Evolutionary conservation across 2,888 invertebrate genomes (phyloP), one percentile per base, ranked within the genome.

Genomic region (Nomada goodeniana): DNA sequence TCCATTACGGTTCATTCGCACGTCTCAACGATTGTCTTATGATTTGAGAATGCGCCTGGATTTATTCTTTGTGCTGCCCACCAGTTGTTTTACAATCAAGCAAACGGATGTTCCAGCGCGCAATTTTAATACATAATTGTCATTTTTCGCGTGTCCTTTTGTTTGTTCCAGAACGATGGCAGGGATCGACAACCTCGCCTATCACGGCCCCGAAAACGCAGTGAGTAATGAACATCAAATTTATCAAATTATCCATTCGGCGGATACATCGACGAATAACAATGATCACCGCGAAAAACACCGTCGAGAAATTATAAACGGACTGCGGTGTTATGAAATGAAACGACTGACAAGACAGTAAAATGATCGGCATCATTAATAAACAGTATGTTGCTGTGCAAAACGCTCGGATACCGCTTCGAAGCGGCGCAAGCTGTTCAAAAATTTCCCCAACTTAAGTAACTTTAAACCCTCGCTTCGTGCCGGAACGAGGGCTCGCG

Each of bases 1-100:
- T 78, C 88, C 80, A 91, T 91, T 90, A 91, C 42, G 76, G 75
- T 86, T 90, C 85, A 87, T 90, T 89, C 86, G 82, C 88, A 88
- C 84, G 85, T 86, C 85, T 87, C 86, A 86, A 82, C 82, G 59
- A 79, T 81, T 82, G 82, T 89, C 88, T 90, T 90, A 87, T 69
- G 73, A 36, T 77, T 72, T 63, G 83, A 84, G 81, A 82, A 71
- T 81, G 75, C 71, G 50, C 36, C 36, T n/a, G 72, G 53, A 64
- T 82, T 70, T 61, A 26, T 71, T 15, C 52, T 67, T 64, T n/a
- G 57, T 44, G 10, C 11, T 55, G 29, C 29, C 55, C 44, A 29
- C 20, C 18, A 11, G 20, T 36, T 10, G 26, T 11, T 11, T 7
- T 11, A 26, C 7, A n/a, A 2, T 7, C 11, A 23, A 61, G n/a